Percentiles rank a stretch among this genome's conserved stretches.
Conservation (phyloP, 2,888 invertebrate genomes). For the Hydrotaea cyrtoneurina region DNA sequence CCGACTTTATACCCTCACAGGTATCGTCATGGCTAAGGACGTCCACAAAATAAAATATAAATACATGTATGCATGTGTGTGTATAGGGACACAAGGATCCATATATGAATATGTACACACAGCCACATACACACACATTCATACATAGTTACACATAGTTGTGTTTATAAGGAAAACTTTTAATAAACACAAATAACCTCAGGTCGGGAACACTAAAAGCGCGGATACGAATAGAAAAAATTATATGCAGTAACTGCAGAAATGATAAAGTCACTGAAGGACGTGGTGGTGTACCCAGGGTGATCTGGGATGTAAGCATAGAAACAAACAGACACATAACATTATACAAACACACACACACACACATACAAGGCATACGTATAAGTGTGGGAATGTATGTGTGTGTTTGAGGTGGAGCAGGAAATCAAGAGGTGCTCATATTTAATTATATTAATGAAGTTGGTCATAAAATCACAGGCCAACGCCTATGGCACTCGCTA, state of each 20-base stretch:
- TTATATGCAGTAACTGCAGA: conserved; percentile 20
- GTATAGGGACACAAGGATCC: too few species aligned
- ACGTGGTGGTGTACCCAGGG: neutral
- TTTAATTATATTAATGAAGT: conserved; percentile 77
- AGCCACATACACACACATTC: too few species aligned
- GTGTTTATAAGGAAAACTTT: conserved; percentile 48
- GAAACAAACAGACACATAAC: neutral
- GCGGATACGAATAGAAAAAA: conserved; percentile 21
- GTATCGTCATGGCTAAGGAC: too few species aligned
- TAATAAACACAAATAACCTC: conserved; percentile 62
- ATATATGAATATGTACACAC: too few species aligned
- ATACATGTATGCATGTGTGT: too few species aligned
- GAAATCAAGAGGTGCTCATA: conserved; percentile 71
- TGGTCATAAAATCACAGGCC: conserved; percentile 77
- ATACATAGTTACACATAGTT: too few species aligned
- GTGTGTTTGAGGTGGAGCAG: conserved; percentile 24
- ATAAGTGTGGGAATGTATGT: neutral
- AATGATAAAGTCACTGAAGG: neutral
- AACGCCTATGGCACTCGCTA: conserved; percentile 52
- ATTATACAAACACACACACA: too few species aligned
- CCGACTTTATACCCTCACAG: too few species aligned
- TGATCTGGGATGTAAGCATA: neutral
- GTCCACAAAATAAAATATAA: too few species aligned
- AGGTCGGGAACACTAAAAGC: conserved; percentile 40
- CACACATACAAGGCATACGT: neutral